Conservation (phyloP, 2,797 vertebrate species). For the Naso thynnoides region DNA sequence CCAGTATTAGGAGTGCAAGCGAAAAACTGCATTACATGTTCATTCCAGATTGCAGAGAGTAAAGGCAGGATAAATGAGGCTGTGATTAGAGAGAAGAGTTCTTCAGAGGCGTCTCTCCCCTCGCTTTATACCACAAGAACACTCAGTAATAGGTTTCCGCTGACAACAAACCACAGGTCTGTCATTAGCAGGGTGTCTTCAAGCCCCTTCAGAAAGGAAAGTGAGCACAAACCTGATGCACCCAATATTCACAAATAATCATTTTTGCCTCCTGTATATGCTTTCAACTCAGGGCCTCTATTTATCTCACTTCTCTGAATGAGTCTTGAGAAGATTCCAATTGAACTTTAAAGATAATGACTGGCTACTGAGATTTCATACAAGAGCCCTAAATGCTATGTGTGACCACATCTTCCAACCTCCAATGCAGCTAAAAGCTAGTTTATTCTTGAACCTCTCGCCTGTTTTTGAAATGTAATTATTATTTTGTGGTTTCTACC, state of each 20-base stretch:
- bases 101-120: conserved; percentile 60
- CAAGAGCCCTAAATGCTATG: background rate
- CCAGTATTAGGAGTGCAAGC: conserved; percentile 59
- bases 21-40: conserved; percentile 60
- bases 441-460: background rate
- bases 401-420: conserved; percentile 18
- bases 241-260: conserved; percentile 48
- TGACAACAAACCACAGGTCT: conserved; percentile 71
- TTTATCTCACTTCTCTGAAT: conserved; percentile 10
- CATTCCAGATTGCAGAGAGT: conserved; percentile 54
- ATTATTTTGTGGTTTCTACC: conserved; percentile 28
- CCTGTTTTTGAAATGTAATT: conserved; percentile 25
- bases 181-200: conserved; percentile 71
- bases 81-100: conserved; percentile 70
- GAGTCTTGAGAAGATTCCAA: conserved; percentile 24
- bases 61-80: conserved; percentile 57
- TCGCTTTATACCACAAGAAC: conserved; percentile 57
- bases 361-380: conserved; percentile 27
- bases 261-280: conserved; percentile 38
- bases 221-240: conserved; percentile 50
- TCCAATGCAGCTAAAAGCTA: conserved; percentile 10
- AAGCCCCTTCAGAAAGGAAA: conserved; percentile 64
- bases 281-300: conserved; percentile 30
- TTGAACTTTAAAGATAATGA: conserved; percentile 47
- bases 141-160: conserved; percentile 73